Conservation (phyloP, 2,113 vertebrate species). For the Mus musculus region GRCm39 chr2:102911001-102911500, state of each 20-base stretch:
- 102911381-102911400: background rate
- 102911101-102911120: background rate
- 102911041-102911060: background rate
- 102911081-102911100: background rate
- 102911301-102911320: background rate
- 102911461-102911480: background rate
- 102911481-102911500: background rate
- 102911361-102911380: background rate
- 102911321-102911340: background rate
- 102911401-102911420: background rate
- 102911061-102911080: background rate
- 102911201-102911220: background rate
- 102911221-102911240: background rate
- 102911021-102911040: no score
- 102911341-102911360: background rate
- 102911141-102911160: background rate
- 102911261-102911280: no score
- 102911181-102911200: background rate
- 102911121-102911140: background rate
- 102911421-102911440: background rate
- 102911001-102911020: background rate
- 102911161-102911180: background rate
- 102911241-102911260: background rate
- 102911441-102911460: background rate
- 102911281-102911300: background rate